A percentile compares a stretch with the other conserved stretches of the same genome.
Evolutionary conservation across 2,797 vertebrate genomes (phyloP).

Genomic region (Amphiprion clarkii): DNA sequence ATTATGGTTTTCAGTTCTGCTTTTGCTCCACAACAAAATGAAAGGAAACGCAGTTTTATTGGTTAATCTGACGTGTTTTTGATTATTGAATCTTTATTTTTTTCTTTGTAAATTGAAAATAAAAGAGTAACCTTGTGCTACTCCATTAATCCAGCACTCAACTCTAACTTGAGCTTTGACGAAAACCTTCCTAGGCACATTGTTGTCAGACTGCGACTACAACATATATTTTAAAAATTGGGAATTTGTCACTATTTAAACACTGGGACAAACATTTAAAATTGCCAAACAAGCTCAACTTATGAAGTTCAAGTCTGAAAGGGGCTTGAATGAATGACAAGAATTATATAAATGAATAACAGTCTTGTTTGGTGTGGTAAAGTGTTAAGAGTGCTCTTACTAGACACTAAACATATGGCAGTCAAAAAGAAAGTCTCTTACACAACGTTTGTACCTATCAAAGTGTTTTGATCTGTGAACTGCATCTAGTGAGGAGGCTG

Average conservation of each 20-base stretch:
- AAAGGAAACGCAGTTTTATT: too few relatives aligned
- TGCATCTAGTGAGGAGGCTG: slow-evolving; percentile 18
- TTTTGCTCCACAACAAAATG: neutral
- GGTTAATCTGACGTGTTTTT: too few relatives aligned
- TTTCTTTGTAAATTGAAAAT: too few relatives aligned
- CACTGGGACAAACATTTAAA: too few relatives aligned
- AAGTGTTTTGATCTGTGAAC: slow-evolving; percentile 3
- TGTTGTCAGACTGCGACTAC: too few relatives aligned
- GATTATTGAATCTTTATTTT: neutral
- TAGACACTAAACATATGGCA: neutral
- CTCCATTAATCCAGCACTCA: too few relatives aligned
- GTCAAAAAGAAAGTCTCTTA: slow-evolving; percentile 14
- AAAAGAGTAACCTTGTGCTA: too few relatives aligned
- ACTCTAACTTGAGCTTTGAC: too few relatives aligned
- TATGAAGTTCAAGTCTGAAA: neutral
- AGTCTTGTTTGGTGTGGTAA: neutral
- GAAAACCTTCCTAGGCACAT: too few relatives aligned
- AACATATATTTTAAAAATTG: neutral
- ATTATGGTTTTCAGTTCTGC: neutral
- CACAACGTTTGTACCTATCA: slow-evolving; percentile 17
- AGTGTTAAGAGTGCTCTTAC: neutral
- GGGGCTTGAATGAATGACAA: slow-evolving; percentile 7
- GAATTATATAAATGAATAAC: neutral
- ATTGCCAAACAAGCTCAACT: neutral
- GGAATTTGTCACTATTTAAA: too few relatives aligned